These are phyloP conservation scores for Agraylea sexmaculata DNA, from an alignment of 1,140 invertebrate genomes.

Conservation along the genomic window DNA sequence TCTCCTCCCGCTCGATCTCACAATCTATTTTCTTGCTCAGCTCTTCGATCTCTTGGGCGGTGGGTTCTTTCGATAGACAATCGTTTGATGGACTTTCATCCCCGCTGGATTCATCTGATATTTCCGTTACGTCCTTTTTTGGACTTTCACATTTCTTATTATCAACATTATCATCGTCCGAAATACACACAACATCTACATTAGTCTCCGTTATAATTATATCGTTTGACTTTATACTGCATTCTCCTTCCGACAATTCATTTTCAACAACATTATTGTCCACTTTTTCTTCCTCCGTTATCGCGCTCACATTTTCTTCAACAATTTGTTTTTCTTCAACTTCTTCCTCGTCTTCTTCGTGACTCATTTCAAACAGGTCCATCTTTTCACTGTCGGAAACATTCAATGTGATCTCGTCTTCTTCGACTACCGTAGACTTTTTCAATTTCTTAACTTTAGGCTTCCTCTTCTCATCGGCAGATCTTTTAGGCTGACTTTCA, in stretches of 20 bases:
- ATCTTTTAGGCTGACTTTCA: neutral
- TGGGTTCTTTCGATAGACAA: constrained; percentile 29
- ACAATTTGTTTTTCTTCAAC: neutral
- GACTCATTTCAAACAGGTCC: constrained; percentile 35
- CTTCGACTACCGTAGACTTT: constrained; percentile 27
- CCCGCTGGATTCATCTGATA: constrained; percentile 35
- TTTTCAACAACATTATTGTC: constrained; percentile 26
- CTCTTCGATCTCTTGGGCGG: constrained; percentile 19
- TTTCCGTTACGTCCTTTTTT: constrained; percentile 28
- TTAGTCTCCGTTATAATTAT: constrained; percentile 12
- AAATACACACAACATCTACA: constrained; percentile 16
- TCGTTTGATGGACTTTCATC: constrained; percentile 30
- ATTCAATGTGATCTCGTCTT: constrained; percentile 37
- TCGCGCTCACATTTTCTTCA: neutral
- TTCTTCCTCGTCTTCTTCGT: constrained; percentile 6
- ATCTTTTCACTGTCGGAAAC: constrained; percentile 39
- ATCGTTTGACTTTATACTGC: constrained; percentile 16
- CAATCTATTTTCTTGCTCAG: constrained; percentile 34
- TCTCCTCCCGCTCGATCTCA: constrained; percentile 28
- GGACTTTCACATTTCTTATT: constrained; percentile 12
- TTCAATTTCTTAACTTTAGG: constrained; percentile 22
- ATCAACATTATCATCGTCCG: constrained; percentile 9
- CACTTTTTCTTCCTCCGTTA: constrained; percentile 17
- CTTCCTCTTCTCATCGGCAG: constrained; percentile 18
- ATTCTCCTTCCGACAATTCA: constrained; percentile 18